Conservation (phyloP, 2,113 vertebrate genomes). For the Felis catus region F.catus_Fca126_mat1.0 CM031424.1:48060001-48060500, state of each 20-base stretch:
- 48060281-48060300: background rate
- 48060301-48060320: background rate
- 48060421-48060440: background rate
- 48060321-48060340: background rate
- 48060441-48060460: no score
- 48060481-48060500: no score
- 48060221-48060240: background rate
- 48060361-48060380: background rate
- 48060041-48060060: no score
- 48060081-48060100: no score
- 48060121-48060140: no score
- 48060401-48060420: background rate
- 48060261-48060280: slow-evolving; percentile 1
- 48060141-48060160: no score
- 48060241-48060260: background rate
- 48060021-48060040: no score
- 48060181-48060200: background rate
- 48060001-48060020: no score
- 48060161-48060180: background rate
- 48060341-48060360: background rate
- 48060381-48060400: background rate
- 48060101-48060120: no score
- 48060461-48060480: no score
- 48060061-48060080: no score
- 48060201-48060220: background rate